Base-by-base conservation (phyloP, 2,113 vertebrate genomes). In the Rhagologus leucostigma region DNA sequence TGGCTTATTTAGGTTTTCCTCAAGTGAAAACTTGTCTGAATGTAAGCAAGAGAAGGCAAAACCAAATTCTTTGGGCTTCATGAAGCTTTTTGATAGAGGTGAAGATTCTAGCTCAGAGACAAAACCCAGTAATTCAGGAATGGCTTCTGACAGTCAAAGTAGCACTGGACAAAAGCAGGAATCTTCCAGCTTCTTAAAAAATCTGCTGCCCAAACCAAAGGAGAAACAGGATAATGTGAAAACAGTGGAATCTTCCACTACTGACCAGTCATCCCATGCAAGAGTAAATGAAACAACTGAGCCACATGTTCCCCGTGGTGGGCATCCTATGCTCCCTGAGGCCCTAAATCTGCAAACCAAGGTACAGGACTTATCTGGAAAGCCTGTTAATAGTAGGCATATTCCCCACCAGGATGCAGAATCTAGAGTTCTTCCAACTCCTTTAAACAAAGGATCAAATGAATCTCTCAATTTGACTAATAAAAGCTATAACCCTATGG, bases 1-100 rank as follows among this genome's bases (percentile, higher is more conserved):
- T 87, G 97, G 93, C 26, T 93, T 98, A 73, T 96, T 98, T 88
- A 98, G 97, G 78, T 96, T 98, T 55, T 89, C 94, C 56, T 89
- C 97, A 7, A 96, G 35, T 97, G 98, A 98, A 84, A 97, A 75
- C 60, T 62, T 95, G 55, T 87, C 97, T 93, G 87, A 93, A 84
- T 39, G 65, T 90, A 97, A 98, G 83, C 94, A 96, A 90, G 93
- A 95, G 52, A 93, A 96, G 76, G 24, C 62, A 49, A 96, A 97
- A 65, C 67, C 95, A 26, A 87, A 64, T 50, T 84, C 97, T 96
- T 35, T 90, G 50, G 93, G 87, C 57, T 84, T 97, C 55, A 87
- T 81, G 84, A 98, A 96, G 57, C 78, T 89, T 90, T 97, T 96
- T 83, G 94, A 96, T 71, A 96, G 68, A 96, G 76, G 67, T 77